Percentiles rank a stretch among this genome's conserved stretches.
phyloP scores from a whole-genome alignment of 2,113 vertebrate species.

The Scophthalmus maximus region DNA sequence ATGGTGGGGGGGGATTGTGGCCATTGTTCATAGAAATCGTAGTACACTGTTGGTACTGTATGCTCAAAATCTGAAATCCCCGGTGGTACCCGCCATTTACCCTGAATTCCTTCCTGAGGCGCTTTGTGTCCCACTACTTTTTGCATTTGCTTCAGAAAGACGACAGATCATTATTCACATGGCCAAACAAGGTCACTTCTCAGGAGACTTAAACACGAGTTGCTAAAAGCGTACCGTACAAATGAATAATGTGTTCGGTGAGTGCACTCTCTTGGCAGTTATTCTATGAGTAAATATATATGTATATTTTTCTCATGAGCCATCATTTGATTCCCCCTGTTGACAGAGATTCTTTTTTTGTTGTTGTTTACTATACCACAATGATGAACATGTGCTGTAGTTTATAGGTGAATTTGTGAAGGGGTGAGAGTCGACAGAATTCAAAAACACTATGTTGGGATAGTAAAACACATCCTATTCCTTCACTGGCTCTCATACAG shows the following conservation, averaged over 20 bases:
- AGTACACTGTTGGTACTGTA: background rate
- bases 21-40: background rate
- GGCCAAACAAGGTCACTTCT: constrained; percentile 4
- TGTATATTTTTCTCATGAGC: background rate
- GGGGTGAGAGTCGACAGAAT: no score
- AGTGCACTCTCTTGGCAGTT: background rate
- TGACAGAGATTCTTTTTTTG: no score
- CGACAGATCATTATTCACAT: constrained; percentile 9
- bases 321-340: no score
- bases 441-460: no score
- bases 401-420: background rate
- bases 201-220: background rate
- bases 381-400: background rate
- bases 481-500: background rate
- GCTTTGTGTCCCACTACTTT: no score
- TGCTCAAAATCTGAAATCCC: background rate
- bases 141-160: background rate
- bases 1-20: no score
- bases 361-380: no score
- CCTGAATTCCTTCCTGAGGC: background rate
- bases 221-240: background rate
- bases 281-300: background rate
- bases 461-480: background rate
- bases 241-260: constrained; percentile 2
- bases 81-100: background rate